Conservation (phyloP, 2,797 vertebrate genomes). For the Synanceia verrucosa region DNA sequence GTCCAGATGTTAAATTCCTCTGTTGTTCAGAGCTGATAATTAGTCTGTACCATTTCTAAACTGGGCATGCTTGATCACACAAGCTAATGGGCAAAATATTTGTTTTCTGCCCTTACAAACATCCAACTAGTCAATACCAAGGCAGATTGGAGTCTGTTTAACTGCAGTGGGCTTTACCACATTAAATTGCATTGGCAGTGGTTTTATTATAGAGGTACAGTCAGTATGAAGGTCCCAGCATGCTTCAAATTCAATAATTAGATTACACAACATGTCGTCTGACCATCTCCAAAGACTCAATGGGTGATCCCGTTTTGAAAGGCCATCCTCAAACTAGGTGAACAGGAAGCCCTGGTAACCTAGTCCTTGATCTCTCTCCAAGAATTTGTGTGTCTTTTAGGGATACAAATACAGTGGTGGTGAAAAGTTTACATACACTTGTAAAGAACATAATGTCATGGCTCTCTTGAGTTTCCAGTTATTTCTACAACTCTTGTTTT, state of each 20-base stretch:
- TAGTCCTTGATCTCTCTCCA: too few relatives aligned
- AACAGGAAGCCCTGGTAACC: too few relatives aligned
- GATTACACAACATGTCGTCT: background rate
- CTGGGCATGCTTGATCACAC: slow-evolving; percentile 62
- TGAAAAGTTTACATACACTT: too few relatives aligned
- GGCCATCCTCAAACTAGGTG: background rate
- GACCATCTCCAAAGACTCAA: background rate
- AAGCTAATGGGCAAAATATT: slow-evolving; percentile 38
- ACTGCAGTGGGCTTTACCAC: background rate
- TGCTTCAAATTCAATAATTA: background rate
- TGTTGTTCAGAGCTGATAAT: slow-evolving; percentile 73
- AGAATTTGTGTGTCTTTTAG: too few relatives aligned
- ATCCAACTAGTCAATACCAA: background rate
- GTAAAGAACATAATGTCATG: too few relatives aligned
- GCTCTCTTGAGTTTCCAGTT: too few relatives aligned
- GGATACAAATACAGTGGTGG: too few relatives aligned
- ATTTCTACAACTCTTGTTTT: too few relatives aligned
- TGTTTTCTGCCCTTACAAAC: background rate
- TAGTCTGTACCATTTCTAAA: slow-evolving; percentile 50
- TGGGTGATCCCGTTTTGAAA: background rate
- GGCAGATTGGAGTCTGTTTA: background rate
- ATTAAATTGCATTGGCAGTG: background rate
- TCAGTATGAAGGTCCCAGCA: background rate
- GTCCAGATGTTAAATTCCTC: slow-evolving; percentile 65
- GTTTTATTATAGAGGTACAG: background rate